Evolutionary conservation across 1,140 invertebrate species (phyloP).

Genomic region (Drosophila virilis): DNA sequence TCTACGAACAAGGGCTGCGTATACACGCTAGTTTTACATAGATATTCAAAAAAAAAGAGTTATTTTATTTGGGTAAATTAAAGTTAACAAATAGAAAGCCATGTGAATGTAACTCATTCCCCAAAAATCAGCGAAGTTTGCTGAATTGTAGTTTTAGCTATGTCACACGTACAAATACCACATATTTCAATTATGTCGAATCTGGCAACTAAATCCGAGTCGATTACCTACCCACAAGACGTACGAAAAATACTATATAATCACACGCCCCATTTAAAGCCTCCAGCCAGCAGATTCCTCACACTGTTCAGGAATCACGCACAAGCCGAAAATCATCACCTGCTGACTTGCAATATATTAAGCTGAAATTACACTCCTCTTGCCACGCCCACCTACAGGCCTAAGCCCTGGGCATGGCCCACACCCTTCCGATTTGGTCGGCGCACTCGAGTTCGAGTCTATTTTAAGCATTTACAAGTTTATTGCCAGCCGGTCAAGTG

Average conservation of each 20-base stretch:
- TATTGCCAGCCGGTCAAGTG: conserved; percentile 60
- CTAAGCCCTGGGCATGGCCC: background rate
- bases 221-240: conserved; percentile 6
- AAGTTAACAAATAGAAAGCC: too few relatives aligned
- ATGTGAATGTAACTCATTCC: too few relatives aligned
- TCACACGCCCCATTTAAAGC: conserved; percentile 17
- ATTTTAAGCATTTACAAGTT: conserved; percentile 75
- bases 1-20: too few relatives aligned
- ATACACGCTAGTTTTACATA: too few relatives aligned
- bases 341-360: conserved; percentile 72
- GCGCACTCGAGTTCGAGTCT: conserved; percentile 43
- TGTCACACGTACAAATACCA: background rate
- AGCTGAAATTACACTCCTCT: conserved; percentile 57
- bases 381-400: conserved; percentile 1
- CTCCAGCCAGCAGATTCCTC: background rate
- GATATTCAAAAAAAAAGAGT: too few relatives aligned
- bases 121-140: too few relatives aligned
- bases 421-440: conserved; percentile 30
- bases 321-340: conserved; percentile 58
- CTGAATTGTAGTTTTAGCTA: background rate
- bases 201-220: conserved; percentile 1
- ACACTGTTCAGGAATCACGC: conserved; percentile 23
- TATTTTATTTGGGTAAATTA: too few relatives aligned
- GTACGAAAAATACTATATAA: background rate
- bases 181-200: conserved; percentile 26